phyloP scores from a whole-genome alignment of 2,113 vertebrate genomes.

The Catharus fuscescens region DNA sequence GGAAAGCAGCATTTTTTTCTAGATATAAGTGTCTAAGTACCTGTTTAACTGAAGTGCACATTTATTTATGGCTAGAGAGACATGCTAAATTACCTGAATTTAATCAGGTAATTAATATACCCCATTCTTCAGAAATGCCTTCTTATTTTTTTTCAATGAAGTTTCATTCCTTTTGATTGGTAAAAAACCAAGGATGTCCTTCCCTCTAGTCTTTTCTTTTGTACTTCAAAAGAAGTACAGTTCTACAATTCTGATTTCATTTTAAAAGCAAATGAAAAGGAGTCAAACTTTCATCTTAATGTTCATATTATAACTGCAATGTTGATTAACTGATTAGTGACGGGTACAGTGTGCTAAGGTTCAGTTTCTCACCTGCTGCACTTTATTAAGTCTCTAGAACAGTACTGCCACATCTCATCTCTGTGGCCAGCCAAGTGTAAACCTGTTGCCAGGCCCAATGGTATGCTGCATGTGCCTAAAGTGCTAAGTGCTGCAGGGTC shows the following conservation, averaged over 20 bases:
- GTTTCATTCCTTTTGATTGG: neutral
- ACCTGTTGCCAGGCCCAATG: neutral
- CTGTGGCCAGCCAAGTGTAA: neutral
- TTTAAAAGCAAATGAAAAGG: conserved; percentile 31
- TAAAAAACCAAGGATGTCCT: neutral
- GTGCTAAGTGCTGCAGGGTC: neutral
- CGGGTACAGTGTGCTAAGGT: neutral
- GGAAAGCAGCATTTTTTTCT: neutral
- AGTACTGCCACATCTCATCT: neutral
- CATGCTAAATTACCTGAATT: conserved; percentile 5
- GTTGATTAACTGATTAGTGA: neutral
- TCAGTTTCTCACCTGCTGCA: neutral
- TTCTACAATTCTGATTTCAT: neutral
- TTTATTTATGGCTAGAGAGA: conserved; percentile 19
- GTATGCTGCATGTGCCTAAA: neutral
- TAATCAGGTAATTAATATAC: conserved; percentile 13
- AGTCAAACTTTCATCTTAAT: neutral
- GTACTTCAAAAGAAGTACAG: neutral
- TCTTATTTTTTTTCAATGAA: neutral
- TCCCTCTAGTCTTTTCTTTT: neutral
- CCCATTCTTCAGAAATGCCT: neutral
- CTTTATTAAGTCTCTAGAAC: neutral
- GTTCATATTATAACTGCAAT: neutral
- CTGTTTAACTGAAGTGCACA: neutral
- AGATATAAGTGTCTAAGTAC: neutral